Base-by-base conservation (phyloP, 1,140 invertebrate genomes). In the Conus betulinus region DNA sequence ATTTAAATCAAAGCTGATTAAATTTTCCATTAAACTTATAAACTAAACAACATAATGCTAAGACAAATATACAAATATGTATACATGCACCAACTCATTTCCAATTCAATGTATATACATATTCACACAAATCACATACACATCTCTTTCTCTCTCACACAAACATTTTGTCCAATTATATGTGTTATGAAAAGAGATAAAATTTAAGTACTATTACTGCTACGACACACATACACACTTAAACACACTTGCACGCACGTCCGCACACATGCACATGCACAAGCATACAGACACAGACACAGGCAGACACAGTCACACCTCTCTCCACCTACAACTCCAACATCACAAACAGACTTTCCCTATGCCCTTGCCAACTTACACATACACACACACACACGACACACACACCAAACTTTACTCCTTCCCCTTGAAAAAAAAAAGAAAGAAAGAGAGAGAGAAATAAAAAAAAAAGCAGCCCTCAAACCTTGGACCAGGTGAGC, bases 401-500 rank as follows among this genome's bases (percentile, higher is more conserved):
- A 6, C 27, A 10, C 10, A 51, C 76, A 79, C 25, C 10, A 25
- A 79, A 27, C 25, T 74, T 25, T 74, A 20, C 3, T 39, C 39
- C 39, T 39, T 39, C 39, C 39, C 39, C 39, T 39, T 39, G 0
- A 39, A 39, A 39, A 39, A n/a, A 39, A 39, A 53, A 39, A 10
- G 1, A 84, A 2, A 84, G 2, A 13, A 6, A 85, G 1, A 85
- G 4, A 85, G 27, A n/a, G 13, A 85, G 5, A 39, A 10, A 51
- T 13, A 20, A 51, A 51, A 20, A 51, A 63, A 7, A 27, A 60
- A 60, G 57, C 5, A 55, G 83, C 17, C 17, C 52, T 63, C 60
- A 93, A 94, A 97, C 96, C 94, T 98, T 98, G 15, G 98, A 98
- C 98, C 98, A 99, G 81, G 98, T 98, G 0, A 99, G 95, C 96